phyloP scores from a whole-genome alignment of 2,113 vertebrate genomes.

The Pungitius pungitius region DNA sequence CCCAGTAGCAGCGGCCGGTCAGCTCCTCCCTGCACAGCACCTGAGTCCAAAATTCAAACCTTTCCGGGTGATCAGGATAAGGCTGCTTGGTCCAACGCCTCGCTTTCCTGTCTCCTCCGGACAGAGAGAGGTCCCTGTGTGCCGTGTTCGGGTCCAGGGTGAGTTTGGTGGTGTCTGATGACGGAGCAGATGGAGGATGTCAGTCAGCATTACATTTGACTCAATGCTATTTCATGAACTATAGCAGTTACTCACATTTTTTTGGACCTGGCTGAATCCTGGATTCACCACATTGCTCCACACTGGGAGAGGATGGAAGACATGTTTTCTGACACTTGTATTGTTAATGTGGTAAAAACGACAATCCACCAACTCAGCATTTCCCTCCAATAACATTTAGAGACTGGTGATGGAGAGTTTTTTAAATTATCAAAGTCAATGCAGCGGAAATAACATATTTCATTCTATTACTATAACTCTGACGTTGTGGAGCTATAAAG shows the following conservation, averaged over 20 bases:
- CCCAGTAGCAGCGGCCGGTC: conserved; percentile 68
- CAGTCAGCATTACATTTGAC: not conserved
- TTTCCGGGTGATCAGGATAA: conserved; percentile 44
- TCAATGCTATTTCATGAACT: not conserved
- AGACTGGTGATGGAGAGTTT: no score
- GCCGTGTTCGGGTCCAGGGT: conserved; percentile 71
- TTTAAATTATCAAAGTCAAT: not conserved
- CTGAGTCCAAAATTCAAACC: conserved; percentile 67
- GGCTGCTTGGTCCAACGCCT: conserved; percentile 30
- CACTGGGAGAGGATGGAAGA: conserved; percentile 43
- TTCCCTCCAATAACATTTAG: no score
- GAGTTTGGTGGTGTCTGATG: conserved; percentile 54
- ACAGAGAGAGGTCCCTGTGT: conserved; percentile 60
- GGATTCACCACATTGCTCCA: conserved; percentile 60
- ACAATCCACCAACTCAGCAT: not conserved
- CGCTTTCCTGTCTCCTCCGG: conserved; percentile 54
- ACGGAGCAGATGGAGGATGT: not conserved
- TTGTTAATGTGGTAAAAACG: not conserved
- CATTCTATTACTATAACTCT: not conserved
- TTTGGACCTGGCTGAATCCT: conserved; percentile 60
- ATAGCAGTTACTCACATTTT: conserved; percentile 64
- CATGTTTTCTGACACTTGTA: not conserved
- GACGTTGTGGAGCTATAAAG: not conserved
- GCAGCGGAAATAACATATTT: not conserved
- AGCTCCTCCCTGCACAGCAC: conserved; percentile 65